Percentiles rank a stretch among this genome's conserved stretches.
These are phyloP conservation scores for Phoxinus phoxinus DNA, from an alignment of 2,113 vertebrate species.

Conservation along the genomic window DNA sequence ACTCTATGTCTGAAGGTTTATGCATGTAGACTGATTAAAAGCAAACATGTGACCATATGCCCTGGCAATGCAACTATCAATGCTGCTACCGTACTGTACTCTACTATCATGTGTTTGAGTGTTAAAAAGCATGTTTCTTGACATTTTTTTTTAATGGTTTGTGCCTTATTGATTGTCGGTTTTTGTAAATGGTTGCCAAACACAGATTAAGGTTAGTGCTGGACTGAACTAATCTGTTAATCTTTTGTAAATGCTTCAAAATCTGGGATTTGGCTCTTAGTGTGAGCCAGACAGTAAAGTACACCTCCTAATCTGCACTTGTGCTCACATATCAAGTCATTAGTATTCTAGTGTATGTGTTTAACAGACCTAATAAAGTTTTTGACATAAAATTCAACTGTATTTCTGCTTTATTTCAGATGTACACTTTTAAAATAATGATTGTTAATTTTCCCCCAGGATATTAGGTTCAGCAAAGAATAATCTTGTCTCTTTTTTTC, in stretches of 20 bases:
- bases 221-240: conserved; percentile 30
- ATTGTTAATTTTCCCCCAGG: no score
- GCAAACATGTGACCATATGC: conserved; percentile 1
- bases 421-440: neutral
- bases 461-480: neutral
- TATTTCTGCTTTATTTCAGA: neutral
- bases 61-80: conserved; percentile 25
- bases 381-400: neutral
- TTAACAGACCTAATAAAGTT: neutral
- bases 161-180: neutral
- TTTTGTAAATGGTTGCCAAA: conserved; percentile 14
- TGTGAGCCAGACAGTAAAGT: conserved; percentile 4
- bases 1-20: neutral
- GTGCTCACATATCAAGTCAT: neutral
- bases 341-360: neutral
- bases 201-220: conserved; percentile 14
- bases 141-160: neutral
- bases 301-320: conserved; percentile 15
- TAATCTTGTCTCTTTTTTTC: neutral
- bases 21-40: neutral
- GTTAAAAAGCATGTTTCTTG: neutral
- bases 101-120: neutral
- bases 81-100: neutral
- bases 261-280: neutral
- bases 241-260: conserved; percentile 25